Conservation (phyloP, 2,113 vertebrate genomes). For the Brachyhypopomus occidentalis region DNA sequence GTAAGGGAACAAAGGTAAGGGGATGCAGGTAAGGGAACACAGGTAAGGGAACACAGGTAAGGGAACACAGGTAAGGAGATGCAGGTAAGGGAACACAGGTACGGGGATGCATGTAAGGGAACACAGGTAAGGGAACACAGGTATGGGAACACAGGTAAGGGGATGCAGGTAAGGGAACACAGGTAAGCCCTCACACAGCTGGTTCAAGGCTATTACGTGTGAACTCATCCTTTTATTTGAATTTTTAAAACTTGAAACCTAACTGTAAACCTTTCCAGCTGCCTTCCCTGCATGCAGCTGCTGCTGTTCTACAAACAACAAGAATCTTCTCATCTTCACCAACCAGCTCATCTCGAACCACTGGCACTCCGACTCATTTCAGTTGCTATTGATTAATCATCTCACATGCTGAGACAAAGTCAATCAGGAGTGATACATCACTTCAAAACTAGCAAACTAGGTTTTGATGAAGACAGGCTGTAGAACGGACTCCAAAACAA, state of each 20-base stretch:
- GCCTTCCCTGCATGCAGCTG: not conserved
- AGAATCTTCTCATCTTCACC: conserved; percentile 40
- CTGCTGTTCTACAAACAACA: not conserved
- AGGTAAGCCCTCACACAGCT: not conserved
- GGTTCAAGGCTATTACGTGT: not conserved
- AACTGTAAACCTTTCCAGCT: not conserved
- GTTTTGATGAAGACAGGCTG: conserved; percentile 47
- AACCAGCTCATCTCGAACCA: conserved; percentile 45
- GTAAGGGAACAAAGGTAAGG: too few relatives aligned
- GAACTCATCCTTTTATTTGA: conserved; percentile 13
- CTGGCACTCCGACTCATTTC: conserved; percentile 43
- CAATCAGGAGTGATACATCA: conserved; percentile 51
- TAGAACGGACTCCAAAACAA: conserved; percentile 38
- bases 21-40: too few relatives aligned
- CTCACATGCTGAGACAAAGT: conserved; percentile 51
- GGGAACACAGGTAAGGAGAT: too few relatives aligned
- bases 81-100: too few relatives aligned
- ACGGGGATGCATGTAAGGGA: too few relatives aligned
- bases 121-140: too few relatives aligned
- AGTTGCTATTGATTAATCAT: conserved; percentile 48
- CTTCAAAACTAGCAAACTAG: conserved; percentile 45
- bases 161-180: not conserved
- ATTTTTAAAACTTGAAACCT: not conserved
- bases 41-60: too few relatives aligned
- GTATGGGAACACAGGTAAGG: too few relatives aligned